These are phyloP conservation scores for Chironomus riparius DNA, from an alignment of 2,888 invertebrate genomes.

Conservation along the genomic window DNA sequence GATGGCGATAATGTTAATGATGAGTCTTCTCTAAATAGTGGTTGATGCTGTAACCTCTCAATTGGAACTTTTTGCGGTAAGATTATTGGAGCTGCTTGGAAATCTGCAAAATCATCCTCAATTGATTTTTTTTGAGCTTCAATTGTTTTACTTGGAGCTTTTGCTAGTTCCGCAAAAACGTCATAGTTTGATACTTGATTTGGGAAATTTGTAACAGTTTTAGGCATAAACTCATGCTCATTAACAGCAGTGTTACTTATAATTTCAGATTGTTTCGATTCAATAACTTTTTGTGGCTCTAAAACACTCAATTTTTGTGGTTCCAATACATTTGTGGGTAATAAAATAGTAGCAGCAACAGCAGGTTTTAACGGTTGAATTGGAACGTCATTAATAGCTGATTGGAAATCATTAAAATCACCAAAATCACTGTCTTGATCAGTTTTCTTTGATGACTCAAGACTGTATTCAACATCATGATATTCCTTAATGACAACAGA, in stretches of 20 bases:
- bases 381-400: neutral
- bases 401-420: conserved; percentile 26
- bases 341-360: too few species aligned
- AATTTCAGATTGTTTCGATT: neutral
- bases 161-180: neutral
- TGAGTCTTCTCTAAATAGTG: neutral
- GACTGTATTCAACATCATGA: conserved; percentile 42
- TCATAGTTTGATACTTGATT: neutral
- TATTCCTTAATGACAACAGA: conserved; percentile 43
- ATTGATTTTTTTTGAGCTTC: conserved; percentile 30
- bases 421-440: conserved; percentile 13
- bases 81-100: conserved; percentile 39
- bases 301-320: neutral
- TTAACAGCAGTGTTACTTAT: neutral
- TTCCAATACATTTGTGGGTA: neutral
- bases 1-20: conserved; percentile 23
- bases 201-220: neutral
- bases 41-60: neutral
- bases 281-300: conserved; percentile 7
- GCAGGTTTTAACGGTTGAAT: neutral
- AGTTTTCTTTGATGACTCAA: conserved; percentile 30
- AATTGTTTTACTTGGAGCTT: conserved; percentile 27
- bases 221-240: neutral
- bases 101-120: conserved; percentile 46
- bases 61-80: conserved; percentile 15